These are phyloP conservation scores for Ctenochaetus hawaiiensis DNA, from an alignment of 2,797 vertebrate genomes.

Conservation along the genomic window DNA sequence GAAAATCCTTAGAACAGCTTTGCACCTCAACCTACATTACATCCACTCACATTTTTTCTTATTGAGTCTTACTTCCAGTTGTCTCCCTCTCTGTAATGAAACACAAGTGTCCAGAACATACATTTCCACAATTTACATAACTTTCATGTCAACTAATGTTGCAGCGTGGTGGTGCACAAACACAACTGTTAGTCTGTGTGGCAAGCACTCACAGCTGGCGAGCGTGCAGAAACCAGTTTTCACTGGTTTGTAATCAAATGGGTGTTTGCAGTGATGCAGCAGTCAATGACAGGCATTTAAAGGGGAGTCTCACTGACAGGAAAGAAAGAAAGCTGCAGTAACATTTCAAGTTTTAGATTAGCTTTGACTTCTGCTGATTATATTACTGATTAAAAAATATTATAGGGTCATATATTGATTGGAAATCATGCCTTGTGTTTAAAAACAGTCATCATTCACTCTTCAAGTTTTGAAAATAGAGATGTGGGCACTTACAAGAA, in stretches of 20 bases:
- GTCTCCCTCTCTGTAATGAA: background rate
- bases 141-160: conserved; percentile 9
- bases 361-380: conserved; percentile 5
- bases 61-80: background rate
- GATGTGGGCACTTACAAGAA: background rate
- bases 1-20: background rate
- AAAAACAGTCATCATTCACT: conserved; percentile 4
- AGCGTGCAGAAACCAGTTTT: conserved; percentile 30
- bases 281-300: conserved; percentile 24
- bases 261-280: conserved; percentile 13
- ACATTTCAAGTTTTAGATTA: background rate
- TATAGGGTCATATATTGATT: background rate
- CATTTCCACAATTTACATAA: conserved; percentile 6
- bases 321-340: background rate
- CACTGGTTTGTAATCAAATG: conserved; percentile 46
- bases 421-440: background rate
- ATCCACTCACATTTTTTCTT: background rate
- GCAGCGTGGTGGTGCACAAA: background rate
- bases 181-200: conserved; percentile 10
- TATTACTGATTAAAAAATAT: background rate
- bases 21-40: background rate
- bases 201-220: conserved; percentile 38
- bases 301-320: conserved; percentile 2
- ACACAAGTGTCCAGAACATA: background rate
- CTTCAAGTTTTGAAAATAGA: conserved; percentile 18